Percentiles rank a stretch among this genome's conserved stretches.
phyloP scores from a whole-genome alignment of 2,797 vertebrate species.

The Sebastes ruberrimus region DNA sequence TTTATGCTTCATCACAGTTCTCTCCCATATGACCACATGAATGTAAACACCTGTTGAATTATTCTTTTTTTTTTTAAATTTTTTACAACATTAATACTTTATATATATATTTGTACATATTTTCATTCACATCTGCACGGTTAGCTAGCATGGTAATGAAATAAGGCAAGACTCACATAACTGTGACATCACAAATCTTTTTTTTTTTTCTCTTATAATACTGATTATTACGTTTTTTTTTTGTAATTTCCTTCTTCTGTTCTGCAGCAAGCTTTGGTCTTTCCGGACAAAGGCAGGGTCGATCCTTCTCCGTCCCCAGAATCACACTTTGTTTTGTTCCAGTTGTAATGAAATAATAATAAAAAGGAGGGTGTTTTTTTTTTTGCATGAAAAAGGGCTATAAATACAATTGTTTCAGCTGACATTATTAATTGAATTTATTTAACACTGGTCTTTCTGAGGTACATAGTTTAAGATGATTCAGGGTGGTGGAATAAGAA shows the following conservation, averaged over 20 bases:
- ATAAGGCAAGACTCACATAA: conserved; percentile 94
- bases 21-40: conserved; percentile 91
- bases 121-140: conserved; percentile 90
- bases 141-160: conserved; percentile 91
- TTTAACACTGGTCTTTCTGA: conserved; percentile 72
- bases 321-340: conserved; percentile 67
- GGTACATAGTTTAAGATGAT: conserved; percentile 71
- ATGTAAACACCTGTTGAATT: conserved; percentile 96
- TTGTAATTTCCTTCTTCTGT: conserved; percentile 80
- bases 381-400: conserved; percentile 41
- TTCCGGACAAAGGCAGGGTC: conserved; percentile 78
- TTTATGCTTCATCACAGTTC: conserved; percentile 87
- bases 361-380: conserved; percentile 9
- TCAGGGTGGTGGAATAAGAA: conserved; percentile 49
- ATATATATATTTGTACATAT: conserved; percentile 88
- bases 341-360: conserved; percentile 62
- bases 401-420: conserved; percentile 60
- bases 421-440: conserved; percentile 62
- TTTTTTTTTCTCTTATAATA: conserved; percentile 85
- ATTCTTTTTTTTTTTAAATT: conserved; percentile 81
- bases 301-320: conserved; percentile 71
- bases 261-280: conserved; percentile 92
- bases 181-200: conserved; percentile 85
- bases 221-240: conserved; percentile 83
- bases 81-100: conserved; percentile 93